Evolutionary conservation across 2,888 invertebrate species (phyloP), one percentile per base, ranked within the genome.

Genomic region (Bellardia bayeri): DNA sequence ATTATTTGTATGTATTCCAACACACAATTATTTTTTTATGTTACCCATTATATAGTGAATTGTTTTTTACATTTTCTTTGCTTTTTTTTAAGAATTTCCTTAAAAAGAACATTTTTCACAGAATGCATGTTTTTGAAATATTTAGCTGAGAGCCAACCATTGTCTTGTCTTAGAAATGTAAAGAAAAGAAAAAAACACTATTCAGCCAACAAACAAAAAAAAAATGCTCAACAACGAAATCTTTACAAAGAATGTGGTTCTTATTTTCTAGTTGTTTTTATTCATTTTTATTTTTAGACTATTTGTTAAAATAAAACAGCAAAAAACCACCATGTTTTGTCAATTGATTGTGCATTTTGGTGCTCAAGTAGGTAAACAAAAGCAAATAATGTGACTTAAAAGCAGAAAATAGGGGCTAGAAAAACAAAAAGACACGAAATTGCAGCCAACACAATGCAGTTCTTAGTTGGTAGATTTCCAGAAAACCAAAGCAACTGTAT

Each of bases 301-400:
- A 37, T 63, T 69, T 42, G 33, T 14, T 30, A 1, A 33, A 51
- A 42, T 5, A 54, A n/a, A 45, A 58, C 61, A 45, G 3, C 37
- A 51, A 13, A 11, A 30, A 40, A 64, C 11, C n/a, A 58, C 23
- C n/a, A 45, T 66, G 30, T 74, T 68, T 80, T 80, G 78, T 79
- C 42, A 61, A 68, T 63, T 74, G 74, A 69, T 75, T 85, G 80
- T 85, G 61, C 85, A 80, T 75, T 85, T 85, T 64, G 58, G n/a
- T 51, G 2, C 11, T 58, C 56, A 80, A 68, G 42, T 6, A 80
- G 40, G 49, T 66, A 79, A 64, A 79, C n/a, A 84, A 74, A 61
- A 51, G 0, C 13, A 66, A 72, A 64, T 64, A 79, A 33, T 69
- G 23, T 61, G 45, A 61, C 56, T 33, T 13, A 71, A 23, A 5